Evolutionary conservation across 2,888 invertebrate species (phyloP), one percentile per base, ranked within the genome.

Genomic region (Gari tellinella): DNA sequence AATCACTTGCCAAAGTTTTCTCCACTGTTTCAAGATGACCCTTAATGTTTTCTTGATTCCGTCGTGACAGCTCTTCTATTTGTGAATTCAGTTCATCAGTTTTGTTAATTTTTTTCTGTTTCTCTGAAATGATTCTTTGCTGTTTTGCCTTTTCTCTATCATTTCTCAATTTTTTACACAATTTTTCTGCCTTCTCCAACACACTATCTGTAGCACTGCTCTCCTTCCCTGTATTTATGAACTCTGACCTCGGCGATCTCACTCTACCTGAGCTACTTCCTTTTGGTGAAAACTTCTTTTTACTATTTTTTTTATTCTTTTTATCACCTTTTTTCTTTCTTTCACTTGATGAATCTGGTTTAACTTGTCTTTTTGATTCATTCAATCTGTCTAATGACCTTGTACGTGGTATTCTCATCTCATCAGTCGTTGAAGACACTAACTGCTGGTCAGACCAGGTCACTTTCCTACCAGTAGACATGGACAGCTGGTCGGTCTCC

Each of bases 111-210:
- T 83, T 83, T 65, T 84, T 80, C 41, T 66, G 51, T 43, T 82
- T 83, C 49, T 81, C 74, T 19, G 68, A 64, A 31, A 51, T 64
- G 31, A 78, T 58, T 60, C 77, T 79, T 25, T 82, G 80, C 15
- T 67, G 70, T 45, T 83, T 80, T n/a, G 73, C 75, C 21, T 74
- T 72, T 48, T 81, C 74, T 49, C 86, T 58, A 57, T 84, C 85
- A 61, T 85, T 84, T 64, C 86, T 37, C 8, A 87, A 68, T 57
- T 85, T 85, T 57, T 78, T 84, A 70, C 87, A 87, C 31, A 88
- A 62, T 49, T 81, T 80, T 63, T 86, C 86, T 40, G 88, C 88
- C 61, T 81, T 81, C 64, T 85, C 85, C 14, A 88, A 62, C 17
- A 88, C 83, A 64, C 72, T 72, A 41, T 76, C 80, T 26, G 65